Percentiles rank a stretch among this genome's conserved stretches.
phyloP scores from a whole-genome alignment of 2,888 invertebrate genomes.

The Poecilobothrus nobilitatus region DNA sequence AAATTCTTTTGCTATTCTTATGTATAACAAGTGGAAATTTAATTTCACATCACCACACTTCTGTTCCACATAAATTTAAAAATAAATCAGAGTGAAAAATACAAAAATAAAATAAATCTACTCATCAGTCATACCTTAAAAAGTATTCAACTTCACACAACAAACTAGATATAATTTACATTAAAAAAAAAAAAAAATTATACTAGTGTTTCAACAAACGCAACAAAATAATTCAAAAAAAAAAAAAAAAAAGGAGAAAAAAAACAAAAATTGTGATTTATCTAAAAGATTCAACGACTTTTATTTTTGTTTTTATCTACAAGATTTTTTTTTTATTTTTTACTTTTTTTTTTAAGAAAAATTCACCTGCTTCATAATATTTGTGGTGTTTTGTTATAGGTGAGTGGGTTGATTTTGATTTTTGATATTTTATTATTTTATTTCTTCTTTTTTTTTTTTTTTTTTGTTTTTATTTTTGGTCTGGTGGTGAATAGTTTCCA shows the following conservation, averaged over 20 bases:
- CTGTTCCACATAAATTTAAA: no score
- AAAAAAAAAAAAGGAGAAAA: no score
- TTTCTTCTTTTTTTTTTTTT: no score
- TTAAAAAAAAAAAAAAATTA: no score
- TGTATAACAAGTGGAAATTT: no score
- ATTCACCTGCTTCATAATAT: not conserved
- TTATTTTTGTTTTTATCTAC: not conserved
- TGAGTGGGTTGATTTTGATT: constrained; percentile 1
- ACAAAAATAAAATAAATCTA: not conserved
- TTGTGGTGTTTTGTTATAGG: not conserved
- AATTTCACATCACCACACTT: no score
- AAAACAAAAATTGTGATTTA: no score
- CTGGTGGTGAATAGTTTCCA: no score
- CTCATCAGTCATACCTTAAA: constrained; percentile 4
- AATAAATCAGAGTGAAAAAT: no score
- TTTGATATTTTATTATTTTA: no score
- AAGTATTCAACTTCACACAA: not conserved
- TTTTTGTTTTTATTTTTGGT: no score
- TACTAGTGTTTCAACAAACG: not conserved
- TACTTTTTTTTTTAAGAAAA: not conserved
- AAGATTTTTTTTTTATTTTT: not conserved
- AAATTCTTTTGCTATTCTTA: no score
- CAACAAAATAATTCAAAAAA: not conserved
- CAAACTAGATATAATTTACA: not conserved
- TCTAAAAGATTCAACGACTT: not conserved